Evolutionary conservation across 2,113 vertebrate species (phyloP).

Genomic region (Pleuronectes platessa): DNA sequence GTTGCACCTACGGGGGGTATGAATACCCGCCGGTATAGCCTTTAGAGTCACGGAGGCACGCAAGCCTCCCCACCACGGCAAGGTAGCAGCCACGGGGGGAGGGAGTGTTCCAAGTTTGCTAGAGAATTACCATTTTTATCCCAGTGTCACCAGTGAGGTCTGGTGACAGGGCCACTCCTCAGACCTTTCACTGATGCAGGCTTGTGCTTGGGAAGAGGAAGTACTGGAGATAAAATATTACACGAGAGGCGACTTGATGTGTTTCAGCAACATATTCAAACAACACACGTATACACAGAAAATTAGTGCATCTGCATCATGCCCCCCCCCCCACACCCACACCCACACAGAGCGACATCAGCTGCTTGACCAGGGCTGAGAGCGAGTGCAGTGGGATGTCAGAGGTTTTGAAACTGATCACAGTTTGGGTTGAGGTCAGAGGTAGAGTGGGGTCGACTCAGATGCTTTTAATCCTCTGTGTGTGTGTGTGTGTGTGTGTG

Average conservation of each 20-base stretch:
- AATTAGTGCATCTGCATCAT: slow-evolving; percentile 22
- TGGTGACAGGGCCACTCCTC: slow-evolving; percentile 12
- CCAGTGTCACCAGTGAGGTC: not conserved
- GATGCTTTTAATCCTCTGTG: not conserved
- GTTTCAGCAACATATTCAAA: not conserved
- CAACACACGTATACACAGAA: not conserved
- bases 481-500: slow-evolving; percentile 2
- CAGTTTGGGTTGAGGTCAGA: not conserved
- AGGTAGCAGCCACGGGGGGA: too few species aligned
- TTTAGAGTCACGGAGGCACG: too few species aligned
- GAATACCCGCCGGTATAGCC: too few species aligned
- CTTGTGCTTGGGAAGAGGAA: not conserved
- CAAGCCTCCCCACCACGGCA: too few species aligned
- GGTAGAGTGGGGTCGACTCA: not conserved
- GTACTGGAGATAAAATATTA: not conserved
- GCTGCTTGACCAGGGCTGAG: slow-evolving; percentile 1
- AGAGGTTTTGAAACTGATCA: not conserved
- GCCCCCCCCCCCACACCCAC: too few species aligned
- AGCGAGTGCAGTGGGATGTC: not conserved
- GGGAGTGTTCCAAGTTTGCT: not conserved
- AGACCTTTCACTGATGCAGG: not conserved
- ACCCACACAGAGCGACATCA: slow-evolving; percentile 3
- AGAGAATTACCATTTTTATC: not conserved
- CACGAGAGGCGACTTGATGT: not conserved
- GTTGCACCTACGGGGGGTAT: too few species aligned